Evolutionary conservation across 2,113 vertebrate species (phyloP).

Genomic region (Mastomys coucha): DNA sequence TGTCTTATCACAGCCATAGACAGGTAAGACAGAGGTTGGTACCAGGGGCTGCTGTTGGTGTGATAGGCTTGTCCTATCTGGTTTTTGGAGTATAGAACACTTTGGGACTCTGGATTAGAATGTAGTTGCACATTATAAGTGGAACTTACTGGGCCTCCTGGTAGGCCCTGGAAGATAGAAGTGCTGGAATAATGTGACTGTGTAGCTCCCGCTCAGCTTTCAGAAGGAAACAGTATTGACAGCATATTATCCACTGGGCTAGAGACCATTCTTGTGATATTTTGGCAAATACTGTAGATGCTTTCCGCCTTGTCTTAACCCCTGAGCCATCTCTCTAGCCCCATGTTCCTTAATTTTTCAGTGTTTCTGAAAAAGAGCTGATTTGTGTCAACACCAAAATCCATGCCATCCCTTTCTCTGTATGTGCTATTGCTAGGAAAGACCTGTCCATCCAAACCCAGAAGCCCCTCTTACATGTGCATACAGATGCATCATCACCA

Average conservation of each 20-base stretch:
- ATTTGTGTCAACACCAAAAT: neutral
- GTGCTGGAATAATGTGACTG: neutral
- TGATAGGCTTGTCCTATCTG: neutral
- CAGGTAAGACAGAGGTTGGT: neutral
- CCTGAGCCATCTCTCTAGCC: neutral
- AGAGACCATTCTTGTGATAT: neutral
- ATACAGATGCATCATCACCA: neutral
- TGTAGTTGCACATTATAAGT: neutral
- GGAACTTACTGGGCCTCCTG: neutral
- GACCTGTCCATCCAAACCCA: neutral
- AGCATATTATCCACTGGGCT: neutral
- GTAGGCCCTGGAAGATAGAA: neutral
- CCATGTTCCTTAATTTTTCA: neutral
- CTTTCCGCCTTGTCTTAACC: neutral
- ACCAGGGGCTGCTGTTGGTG: neutral
- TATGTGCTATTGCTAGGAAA: neutral
- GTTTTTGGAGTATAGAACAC: neutral
- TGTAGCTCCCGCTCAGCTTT: neutral
- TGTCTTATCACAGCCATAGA: neutral
- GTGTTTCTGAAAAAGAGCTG: neutral
- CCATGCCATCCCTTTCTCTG: neutral
- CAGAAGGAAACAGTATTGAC: no score
- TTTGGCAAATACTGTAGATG: neutral
- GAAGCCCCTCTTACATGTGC: neutral
- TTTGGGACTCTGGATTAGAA: neutral